Percentiles rank a stretch among this genome's conserved stretches.
Evolutionary conservation across 2,113 vertebrate species (phyloP).

Genomic region (Nipponia nippon): DNA sequence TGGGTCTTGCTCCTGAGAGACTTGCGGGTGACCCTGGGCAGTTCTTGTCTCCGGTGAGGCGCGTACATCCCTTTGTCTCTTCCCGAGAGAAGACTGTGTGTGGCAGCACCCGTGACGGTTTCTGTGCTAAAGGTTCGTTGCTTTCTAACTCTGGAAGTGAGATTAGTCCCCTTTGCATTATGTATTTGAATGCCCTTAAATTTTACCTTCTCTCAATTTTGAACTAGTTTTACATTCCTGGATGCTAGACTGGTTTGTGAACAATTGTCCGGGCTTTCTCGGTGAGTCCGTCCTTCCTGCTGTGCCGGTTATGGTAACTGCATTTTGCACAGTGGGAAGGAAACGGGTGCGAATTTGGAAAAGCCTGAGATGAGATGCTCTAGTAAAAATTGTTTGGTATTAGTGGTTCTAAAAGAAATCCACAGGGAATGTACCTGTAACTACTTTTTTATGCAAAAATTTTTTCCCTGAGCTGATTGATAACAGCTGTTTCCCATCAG

Average conservation of each 20-base stretch:
- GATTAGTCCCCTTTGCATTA: neutral
- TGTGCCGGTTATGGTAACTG: neutral
- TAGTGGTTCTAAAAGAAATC: neutral
- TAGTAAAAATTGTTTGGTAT: neutral
- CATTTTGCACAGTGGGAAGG: neutral
- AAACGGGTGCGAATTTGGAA: neutral
- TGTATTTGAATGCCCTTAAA: neutral
- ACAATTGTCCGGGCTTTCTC: neutral
- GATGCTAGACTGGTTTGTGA: neutral
- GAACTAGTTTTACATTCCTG: neutral
- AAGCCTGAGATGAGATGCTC: neutral
- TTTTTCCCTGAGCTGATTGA: fast-evolving
- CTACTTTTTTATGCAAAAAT: neutral
- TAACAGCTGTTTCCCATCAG: neutral
- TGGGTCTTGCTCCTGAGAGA: neutral
- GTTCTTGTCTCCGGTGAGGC: neutral
- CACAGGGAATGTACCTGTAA: neutral
- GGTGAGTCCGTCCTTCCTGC: neutral
- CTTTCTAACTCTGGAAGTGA: neutral
- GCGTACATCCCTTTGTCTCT: neutral
- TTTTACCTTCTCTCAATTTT: neutral
- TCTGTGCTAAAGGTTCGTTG: neutral
- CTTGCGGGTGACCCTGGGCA: neutral
- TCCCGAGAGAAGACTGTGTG: neutral
- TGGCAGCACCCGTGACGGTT: neutral